These are phyloP conservation scores for Philaethria dido DNA, from an alignment of 2,888 invertebrate species.

Conservation along the genomic window DNA sequence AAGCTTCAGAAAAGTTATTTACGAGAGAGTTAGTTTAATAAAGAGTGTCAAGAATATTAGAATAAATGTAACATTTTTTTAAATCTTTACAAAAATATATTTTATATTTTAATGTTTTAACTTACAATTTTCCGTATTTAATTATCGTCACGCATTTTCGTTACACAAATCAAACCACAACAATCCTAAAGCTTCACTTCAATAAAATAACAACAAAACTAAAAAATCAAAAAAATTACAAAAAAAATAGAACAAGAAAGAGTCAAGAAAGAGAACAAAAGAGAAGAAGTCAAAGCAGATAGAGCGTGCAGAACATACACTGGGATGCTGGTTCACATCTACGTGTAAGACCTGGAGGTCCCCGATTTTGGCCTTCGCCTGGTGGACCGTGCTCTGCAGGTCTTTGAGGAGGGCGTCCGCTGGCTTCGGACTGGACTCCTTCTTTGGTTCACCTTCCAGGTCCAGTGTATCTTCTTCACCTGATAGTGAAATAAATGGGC, in stretches of 20 bases:
- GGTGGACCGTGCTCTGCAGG: slow-evolving; percentile 83
- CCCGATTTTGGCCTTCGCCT: slow-evolving; percentile 85
- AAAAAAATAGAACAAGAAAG: slow-evolving; percentile 23
- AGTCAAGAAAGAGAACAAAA: no score
- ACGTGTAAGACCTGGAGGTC: slow-evolving; percentile 84
- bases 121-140: no score
- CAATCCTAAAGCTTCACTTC: no score
- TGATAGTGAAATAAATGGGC: slow-evolving; percentile 40
- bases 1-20: no score
- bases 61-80: no score
- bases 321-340: slow-evolving; percentile 68
- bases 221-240: slow-evolving; percentile 4
- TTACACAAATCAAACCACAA: no score
- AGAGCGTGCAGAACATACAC: slow-evolving; percentile 78
- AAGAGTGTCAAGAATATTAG: no score
- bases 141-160: no score
- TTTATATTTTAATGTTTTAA: no score
- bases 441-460: slow-evolving; percentile 49
- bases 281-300: slow-evolving; percentile 49
- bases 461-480: slow-evolving; percentile 75
- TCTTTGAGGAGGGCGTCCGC: slow-evolving; percentile 74
- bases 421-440: slow-evolving; percentile 67
- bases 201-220: no score
- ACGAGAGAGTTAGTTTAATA: no score
- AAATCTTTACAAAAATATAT: no score